phyloP scores from a whole-genome alignment of 2,797 vertebrate species.

The Semaprochilodus insignis region DNA sequence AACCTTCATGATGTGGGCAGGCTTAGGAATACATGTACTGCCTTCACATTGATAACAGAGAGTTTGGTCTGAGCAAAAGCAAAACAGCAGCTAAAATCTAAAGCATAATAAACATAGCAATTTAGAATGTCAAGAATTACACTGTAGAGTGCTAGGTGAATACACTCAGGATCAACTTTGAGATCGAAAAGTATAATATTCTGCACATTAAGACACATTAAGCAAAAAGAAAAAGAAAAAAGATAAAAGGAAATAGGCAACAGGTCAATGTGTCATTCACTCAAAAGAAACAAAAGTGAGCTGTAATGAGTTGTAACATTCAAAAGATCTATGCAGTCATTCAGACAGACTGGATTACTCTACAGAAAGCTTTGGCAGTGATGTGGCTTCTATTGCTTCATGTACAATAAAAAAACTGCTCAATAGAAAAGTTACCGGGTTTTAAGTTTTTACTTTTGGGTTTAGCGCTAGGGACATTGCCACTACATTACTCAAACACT shows the following conservation, averaged over 20 bases:
- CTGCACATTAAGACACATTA: not conserved
- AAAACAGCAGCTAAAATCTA: not conserved
- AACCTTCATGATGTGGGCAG: constrained; percentile 9
- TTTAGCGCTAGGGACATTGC: no score
- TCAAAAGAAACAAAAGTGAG: no score
- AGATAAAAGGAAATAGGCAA: no score
- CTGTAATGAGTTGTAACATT: no score
- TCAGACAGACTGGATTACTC: no score
- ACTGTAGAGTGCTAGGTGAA: not conserved
- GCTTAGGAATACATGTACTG: not conserved
- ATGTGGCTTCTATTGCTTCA: no score
- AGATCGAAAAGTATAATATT: not conserved
- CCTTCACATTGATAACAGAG: constrained; percentile 6
- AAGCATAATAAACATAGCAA: not conserved
- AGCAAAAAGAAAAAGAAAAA: not conserved
- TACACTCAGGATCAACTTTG: not conserved
- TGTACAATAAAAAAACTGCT: no score
- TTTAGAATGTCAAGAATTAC: not conserved
- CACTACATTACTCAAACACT: no score
- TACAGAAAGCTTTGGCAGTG: no score
- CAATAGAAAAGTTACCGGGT: fast-evolving
- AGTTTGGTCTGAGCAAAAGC: not conserved
- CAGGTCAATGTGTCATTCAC: no score
- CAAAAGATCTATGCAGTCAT: no score
- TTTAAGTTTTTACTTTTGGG: no score